Evolutionary conservation across 2,888 invertebrate genomes (phyloP).

Genomic region (Ophion ventricosus): DNA sequence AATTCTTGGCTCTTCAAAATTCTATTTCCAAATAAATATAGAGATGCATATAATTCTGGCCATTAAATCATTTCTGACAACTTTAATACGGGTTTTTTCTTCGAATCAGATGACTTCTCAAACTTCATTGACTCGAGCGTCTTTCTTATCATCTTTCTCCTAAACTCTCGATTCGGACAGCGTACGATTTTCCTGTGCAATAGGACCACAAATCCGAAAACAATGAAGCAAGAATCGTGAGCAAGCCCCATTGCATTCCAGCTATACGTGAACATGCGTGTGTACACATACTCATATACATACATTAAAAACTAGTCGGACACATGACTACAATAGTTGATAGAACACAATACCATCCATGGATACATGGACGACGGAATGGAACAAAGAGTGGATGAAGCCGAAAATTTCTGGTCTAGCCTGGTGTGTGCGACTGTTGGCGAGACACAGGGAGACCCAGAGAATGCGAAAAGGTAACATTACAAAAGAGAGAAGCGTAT

Average conservation of each 20-base stretch:
- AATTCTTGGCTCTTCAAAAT: too few relatives aligned
- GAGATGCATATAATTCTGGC: too few relatives aligned
- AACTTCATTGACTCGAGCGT: too few relatives aligned
- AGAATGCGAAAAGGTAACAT: slow-evolving; percentile 46
- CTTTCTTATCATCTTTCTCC: neutral
- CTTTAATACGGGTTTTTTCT: too few relatives aligned
- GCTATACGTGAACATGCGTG: neutral
- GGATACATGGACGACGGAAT: slow-evolving; percentile 31
- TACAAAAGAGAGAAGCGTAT: slow-evolving; percentile 46
- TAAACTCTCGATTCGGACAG: neutral
- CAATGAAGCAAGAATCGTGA: slow-evolving; percentile 58
- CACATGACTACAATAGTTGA: slow-evolving; percentile 29
- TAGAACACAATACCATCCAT: slow-evolving; percentile 32
- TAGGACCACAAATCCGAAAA: slow-evolving; percentile 46
- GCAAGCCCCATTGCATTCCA: slow-evolving; percentile 22
- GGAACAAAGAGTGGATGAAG: slow-evolving; percentile 62
- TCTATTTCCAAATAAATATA: too few relatives aligned
- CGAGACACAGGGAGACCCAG: slow-evolving; percentile 18
- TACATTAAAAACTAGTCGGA: slow-evolving; percentile 1
- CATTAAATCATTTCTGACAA: too few relatives aligned
- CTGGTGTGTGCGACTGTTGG: slow-evolving; percentile 22
- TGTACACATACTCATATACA: neutral
- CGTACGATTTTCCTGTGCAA: slow-evolving; percentile 44
- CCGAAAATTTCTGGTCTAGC: slow-evolving; percentile 59
- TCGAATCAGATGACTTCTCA: too few relatives aligned